Conservation (phyloP, 2,797 vertebrate genomes). For the Acestrorhynchus altus region DNA sequence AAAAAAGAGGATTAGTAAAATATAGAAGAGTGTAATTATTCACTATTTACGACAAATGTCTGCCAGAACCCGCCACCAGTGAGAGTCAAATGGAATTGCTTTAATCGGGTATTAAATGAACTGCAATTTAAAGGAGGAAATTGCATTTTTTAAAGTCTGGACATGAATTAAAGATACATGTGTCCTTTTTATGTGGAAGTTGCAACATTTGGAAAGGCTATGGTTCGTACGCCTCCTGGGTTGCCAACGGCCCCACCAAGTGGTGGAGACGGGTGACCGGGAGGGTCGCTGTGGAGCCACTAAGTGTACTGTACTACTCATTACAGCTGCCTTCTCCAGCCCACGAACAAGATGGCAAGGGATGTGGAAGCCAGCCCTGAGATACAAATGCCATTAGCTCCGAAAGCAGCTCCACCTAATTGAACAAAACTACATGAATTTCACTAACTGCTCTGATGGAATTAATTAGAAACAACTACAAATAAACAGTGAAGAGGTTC, state of each 20-base stretch:
- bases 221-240: too few relatives aligned
- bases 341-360: slow-evolving; percentile 12
- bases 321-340: slow-evolving; percentile 25
- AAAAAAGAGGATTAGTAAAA: not conserved
- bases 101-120: not conserved
- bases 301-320: slow-evolving; percentile 28
- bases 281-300: slow-evolving; percentile 29
- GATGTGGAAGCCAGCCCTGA: not conserved
- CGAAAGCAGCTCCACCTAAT: slow-evolving; percentile 27
- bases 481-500: not conserved
- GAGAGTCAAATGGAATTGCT: not conserved
- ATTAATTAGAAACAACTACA: slow-evolving; percentile 35
- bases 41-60: not conserved
- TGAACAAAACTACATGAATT: slow-evolving; percentile 24
- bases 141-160: too few relatives aligned
- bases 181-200: slow-evolving; percentile 1
- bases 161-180: too few relatives aligned
- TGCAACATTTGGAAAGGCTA: not conserved
- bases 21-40: slow-evolving; percentile 9
- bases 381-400: slow-evolving; percentile 29
- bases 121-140: not conserved
- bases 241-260: slow-evolving; percentile 17
- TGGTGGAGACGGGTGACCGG: slow-evolving; percentile 27
- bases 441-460: slow-evolving; percentile 13
- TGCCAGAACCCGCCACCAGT: not conserved